Evolutionary conservation across 2,797 vertebrate species (phyloP).

Genomic region (Telmatherina bonti): DNA sequence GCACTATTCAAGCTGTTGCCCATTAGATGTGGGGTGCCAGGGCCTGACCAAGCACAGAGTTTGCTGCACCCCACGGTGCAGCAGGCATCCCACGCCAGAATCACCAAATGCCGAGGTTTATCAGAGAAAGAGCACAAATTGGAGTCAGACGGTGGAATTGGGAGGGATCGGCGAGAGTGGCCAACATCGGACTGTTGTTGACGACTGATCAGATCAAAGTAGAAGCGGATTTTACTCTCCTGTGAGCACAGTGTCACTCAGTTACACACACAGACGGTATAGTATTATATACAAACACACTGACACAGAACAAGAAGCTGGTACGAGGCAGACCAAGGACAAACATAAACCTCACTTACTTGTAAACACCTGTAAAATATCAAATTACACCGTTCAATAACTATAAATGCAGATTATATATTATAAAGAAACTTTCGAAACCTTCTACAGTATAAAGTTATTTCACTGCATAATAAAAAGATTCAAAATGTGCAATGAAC

Average conservation of each 20-base stretch:
- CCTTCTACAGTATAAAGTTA: neutral
- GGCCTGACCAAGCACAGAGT: conserved; percentile 84
- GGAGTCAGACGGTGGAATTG: conserved; percentile 85
- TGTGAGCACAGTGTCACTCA: conserved; percentile 36
- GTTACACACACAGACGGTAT: conserved; percentile 25
- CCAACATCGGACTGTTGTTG: conserved; percentile 62
- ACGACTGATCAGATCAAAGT: conserved; percentile 64
- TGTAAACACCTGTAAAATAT: neutral
- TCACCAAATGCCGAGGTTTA: conserved; percentile 87
- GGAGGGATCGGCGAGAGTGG: conserved; percentile 74
- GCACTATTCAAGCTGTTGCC: conserved; percentile 90
- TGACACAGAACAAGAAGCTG: neutral
- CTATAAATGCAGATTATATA: neutral
- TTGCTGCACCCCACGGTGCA: conserved; percentile 86
- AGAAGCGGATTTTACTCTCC: conserved; percentile 30
- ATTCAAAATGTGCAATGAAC: neutral
- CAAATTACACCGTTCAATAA: neutral
- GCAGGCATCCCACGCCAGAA: conserved; percentile 83
- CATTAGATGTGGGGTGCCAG: conserved; percentile 87
- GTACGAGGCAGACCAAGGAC: neutral
- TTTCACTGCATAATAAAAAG: conserved; percentile 37
- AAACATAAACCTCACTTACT: conserved; percentile 1
- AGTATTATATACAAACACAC: neutral
- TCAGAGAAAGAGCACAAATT: conserved; percentile 84
- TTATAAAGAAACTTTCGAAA: conserved; percentile 21